phyloP scores from a whole-genome alignment of 2,888 invertebrate genomes.

The Diaphora mendica region DNA sequence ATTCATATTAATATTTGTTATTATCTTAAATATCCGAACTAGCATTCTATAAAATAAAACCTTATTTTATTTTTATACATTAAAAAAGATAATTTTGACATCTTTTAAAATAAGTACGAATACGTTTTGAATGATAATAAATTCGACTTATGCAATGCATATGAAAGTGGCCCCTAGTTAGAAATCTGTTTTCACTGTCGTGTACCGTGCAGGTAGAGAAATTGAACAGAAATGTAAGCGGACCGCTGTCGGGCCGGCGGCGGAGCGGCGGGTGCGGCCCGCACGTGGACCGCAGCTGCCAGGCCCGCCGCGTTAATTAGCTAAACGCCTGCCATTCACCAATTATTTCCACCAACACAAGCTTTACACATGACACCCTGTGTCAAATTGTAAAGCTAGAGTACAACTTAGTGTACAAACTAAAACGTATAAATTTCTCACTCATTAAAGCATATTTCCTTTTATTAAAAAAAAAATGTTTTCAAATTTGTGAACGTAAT shows the following conservation, averaged over 20 bases:
- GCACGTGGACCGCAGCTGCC: constrained; percentile 79
- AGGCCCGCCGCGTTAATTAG: constrained; percentile 72
- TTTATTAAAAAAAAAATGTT: too few species aligned
- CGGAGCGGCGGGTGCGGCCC: constrained; percentile 38
- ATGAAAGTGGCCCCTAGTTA: constrained; percentile 27
- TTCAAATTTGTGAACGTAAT: too few species aligned
- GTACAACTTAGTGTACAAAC: neutral
- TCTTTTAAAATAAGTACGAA: too few species aligned
- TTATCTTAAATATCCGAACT: too few species aligned
- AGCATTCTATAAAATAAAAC: too few species aligned
- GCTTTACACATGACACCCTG: constrained; percentile 34
- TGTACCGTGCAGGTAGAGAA: constrained; percentile 23
- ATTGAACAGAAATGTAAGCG: constrained; percentile 23
- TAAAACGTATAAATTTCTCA: neutral
- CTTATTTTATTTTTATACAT: too few species aligned
- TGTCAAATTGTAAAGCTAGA: neutral
- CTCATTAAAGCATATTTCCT: neutral
- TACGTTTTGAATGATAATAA: neutral
- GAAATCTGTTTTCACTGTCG: constrained; percentile 32
- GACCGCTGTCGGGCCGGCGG: constrained; percentile 17
- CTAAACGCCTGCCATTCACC: constrained; percentile 75
- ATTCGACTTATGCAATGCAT: constrained; percentile 20
- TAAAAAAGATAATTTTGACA: too few species aligned
- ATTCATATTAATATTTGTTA: too few species aligned
- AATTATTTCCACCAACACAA: constrained; percentile 62